Conservation (phyloP, 2,797 vertebrate species). For the Pseudocheirus occidentalis region DNA sequence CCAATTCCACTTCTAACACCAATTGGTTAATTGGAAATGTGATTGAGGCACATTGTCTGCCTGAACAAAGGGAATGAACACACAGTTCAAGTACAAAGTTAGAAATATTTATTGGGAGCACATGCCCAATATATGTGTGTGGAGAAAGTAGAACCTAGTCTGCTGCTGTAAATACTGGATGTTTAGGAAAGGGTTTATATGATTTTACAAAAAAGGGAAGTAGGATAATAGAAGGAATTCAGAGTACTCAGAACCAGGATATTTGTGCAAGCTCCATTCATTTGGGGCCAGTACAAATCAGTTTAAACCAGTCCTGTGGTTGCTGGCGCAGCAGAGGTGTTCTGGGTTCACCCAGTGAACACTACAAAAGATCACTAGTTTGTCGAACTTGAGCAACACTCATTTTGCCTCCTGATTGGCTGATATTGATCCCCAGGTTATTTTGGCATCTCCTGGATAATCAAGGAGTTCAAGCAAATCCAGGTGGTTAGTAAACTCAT, state of each 20-base stretch:
- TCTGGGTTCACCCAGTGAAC: background rate
- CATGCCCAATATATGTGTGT: too few species aligned
- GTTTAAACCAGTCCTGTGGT: background rate
- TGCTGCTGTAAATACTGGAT: background rate
- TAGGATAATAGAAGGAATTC: background rate
- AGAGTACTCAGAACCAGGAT: background rate
- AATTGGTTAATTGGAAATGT: too few species aligned
- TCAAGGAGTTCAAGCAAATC: too few species aligned
- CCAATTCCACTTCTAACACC: too few species aligned
- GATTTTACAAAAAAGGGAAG: background rate
- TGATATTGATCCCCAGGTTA: too few species aligned
- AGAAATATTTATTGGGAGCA: background rate
- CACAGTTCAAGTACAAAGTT: background rate
- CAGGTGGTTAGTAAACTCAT: too few species aligned
- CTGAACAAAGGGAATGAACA: background rate
- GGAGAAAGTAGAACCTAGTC: background rate
- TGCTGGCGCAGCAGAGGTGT: background rate
- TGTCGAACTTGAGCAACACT: background rate
- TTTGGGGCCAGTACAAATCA: background rate
- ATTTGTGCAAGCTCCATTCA: background rate
- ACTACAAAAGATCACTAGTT: background rate
- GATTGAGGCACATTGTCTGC: too few species aligned
- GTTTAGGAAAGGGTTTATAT: background rate
- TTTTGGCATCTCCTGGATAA: too few species aligned
- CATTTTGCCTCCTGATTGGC: too few species aligned